A percentile compares a stretch with the other conserved stretches of the same genome.
These are phyloP conservation scores for Sarcophaga subvicina DNA, from an alignment of 2,888 invertebrate genomes.

Conservation along the genomic window DNA sequence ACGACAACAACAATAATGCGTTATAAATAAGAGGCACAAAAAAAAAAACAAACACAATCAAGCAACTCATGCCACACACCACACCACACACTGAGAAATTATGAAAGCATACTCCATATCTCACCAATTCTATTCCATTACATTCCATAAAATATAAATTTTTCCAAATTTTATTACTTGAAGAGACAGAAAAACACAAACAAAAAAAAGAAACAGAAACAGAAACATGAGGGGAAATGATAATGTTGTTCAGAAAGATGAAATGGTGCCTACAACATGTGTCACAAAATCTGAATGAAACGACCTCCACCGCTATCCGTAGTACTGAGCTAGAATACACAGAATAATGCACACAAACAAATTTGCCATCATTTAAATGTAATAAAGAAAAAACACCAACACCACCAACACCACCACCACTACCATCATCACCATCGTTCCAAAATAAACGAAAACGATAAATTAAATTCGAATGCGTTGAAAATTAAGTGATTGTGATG, in stretches of 20 bases:
- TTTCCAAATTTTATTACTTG: slow-evolving; percentile 39
- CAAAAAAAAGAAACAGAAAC: background rate
- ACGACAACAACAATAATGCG: background rate
- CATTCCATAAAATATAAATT: too few species aligned
- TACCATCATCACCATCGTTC: too few species aligned
- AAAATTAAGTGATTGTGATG: too few species aligned
- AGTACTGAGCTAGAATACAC: background rate
- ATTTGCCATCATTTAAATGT: background rate
- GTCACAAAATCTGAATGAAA: slow-evolving; percentile 41
- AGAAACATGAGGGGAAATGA: background rate
- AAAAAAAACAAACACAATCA: background rate
- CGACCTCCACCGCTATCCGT: slow-evolving; percentile 45
- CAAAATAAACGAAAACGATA: too few species aligned
- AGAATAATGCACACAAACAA: background rate
- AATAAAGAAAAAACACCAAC: background rate
- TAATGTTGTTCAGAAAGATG: too few species aligned
- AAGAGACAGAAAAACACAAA: slow-evolving; percentile 54
- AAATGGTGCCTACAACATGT: background rate
- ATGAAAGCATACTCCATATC: background rate
- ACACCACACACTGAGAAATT: slow-evolving; percentile 66
- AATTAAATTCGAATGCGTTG: too few species aligned
- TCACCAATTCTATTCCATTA: too few species aligned
- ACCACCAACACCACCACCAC: too few species aligned
- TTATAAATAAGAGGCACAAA: background rate
- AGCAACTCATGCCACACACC: background rate